These are phyloP conservation scores for Chaenogobius annularis DNA, from an alignment of 2,113 vertebrate genomes.

Conservation along the genomic window DNA sequence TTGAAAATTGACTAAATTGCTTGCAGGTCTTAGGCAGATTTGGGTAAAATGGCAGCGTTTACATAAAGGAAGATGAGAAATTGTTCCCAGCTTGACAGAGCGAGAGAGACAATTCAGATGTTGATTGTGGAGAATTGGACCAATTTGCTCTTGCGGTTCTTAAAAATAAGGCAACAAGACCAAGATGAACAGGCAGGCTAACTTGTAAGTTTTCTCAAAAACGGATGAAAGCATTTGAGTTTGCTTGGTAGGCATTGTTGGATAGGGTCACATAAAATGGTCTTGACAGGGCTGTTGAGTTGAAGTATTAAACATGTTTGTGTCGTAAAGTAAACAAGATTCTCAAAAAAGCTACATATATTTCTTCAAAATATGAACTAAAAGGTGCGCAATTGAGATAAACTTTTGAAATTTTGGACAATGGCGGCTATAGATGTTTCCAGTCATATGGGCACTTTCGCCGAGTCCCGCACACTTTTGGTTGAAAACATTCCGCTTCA, in stretches of 20 bases:
- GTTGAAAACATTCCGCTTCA: no score
- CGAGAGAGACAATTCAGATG: conserved; percentile 39
- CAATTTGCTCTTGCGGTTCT: conserved; percentile 27
- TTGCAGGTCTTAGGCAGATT: conserved; percentile 36
- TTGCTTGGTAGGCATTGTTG: neutral
- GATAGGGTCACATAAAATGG: neutral
- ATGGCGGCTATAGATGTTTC: no score
- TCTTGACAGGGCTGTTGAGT: no score
- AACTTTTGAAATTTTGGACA: no score
- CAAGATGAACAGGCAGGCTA: conserved; percentile 7
- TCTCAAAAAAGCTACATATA: no score
- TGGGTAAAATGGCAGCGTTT: conserved; percentile 36
- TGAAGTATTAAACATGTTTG: no score
- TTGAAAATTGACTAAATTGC: conserved; percentile 49
- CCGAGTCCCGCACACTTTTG: no score
- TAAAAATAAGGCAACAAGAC: conserved; percentile 27
- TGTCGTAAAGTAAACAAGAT: no score
- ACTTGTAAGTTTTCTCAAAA: neutral
- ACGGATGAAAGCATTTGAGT: neutral
- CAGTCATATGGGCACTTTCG: no score
- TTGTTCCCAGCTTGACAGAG: conserved; percentile 31
- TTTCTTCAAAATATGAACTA: no score
- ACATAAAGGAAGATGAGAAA: conserved; percentile 39
- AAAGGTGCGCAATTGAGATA: no score
- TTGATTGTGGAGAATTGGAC: conserved; percentile 44